Evolutionary conservation across 2,888 invertebrate species (phyloP).

Genomic region (Rhimphoctona megacephalus): DNA sequence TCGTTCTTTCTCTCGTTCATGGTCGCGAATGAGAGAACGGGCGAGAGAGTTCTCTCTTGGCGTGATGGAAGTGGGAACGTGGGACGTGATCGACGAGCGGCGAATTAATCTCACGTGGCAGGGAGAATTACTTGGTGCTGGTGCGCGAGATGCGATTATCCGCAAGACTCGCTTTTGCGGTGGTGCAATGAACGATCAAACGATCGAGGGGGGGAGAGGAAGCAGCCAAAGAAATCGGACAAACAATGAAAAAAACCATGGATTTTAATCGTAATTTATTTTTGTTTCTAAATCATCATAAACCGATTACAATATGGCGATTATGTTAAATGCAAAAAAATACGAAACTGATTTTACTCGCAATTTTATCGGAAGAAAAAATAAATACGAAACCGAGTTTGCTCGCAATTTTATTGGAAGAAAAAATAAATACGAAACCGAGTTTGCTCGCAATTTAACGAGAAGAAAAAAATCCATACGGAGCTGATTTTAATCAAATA

Average conservation of each 20-base stretch:
- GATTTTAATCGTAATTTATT: constrained; percentile 17
- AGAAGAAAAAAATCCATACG: neutral
- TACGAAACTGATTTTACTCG: neutral
- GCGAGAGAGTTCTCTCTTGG: neutral
- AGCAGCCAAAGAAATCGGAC: constrained; percentile 17
- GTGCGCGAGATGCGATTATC: constrained; percentile 66
- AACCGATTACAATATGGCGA: neutral
- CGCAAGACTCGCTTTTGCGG: constrained; percentile 58
- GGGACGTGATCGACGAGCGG: constrained; percentile 66
- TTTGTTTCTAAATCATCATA: neutral
- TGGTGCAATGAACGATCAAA: constrained; percentile 57
- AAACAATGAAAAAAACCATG: constrained; percentile 10
- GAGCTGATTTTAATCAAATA: neutral
- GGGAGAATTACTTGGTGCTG: constrained; percentile 63
- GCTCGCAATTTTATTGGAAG: neutral
- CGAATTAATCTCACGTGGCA: constrained; percentile 66
- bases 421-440: neutral
- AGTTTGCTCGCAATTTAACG: neutral
- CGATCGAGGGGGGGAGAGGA: constrained; percentile 20
- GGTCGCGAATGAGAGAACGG: constrained; percentile 20
- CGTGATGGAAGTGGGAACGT: constrained; percentile 9
- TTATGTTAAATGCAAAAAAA: neutral
- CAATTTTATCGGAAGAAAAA: neutral
- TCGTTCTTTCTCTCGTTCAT: constrained; percentile 8
- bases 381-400: neutral